A percentile compares a stretch with the other conserved stretches of the same genome.
phyloP scores from a whole-genome alignment of 1,140 invertebrate species.

The Andrena cerasifolii region DNA sequence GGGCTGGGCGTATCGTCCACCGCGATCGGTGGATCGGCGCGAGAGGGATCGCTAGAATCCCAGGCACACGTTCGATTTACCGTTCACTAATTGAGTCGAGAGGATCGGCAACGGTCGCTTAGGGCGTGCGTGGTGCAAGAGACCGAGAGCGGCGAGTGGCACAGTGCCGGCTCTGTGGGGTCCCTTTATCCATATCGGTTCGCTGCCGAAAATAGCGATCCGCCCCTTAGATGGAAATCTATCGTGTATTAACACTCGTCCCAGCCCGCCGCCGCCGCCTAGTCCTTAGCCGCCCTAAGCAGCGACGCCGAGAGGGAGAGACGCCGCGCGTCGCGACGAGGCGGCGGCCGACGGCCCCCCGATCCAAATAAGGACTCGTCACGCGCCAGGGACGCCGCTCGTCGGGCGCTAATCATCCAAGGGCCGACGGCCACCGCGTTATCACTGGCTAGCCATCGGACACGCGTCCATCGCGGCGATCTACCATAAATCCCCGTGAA shows the following conservation, averaged over 20 bases:
- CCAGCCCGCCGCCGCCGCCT: slow-evolving; percentile 55
- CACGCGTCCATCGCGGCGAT: not conserved
- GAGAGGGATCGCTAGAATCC: not conserved
- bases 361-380: slow-evolving; percentile 80
- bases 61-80: slow-evolving; percentile 48
- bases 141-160: slow-evolving; percentile 74
- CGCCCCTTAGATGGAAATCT: slow-evolving; percentile 79
- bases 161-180: slow-evolving; percentile 71
- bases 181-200: slow-evolving; percentile 78
- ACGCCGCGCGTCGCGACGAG: slow-evolving; percentile 60
- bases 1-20: not conserved
- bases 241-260: slow-evolving; percentile 63
- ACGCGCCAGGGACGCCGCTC: slow-evolving; percentile 57
- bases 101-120: slow-evolving; percentile 69
- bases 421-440: slow-evolving; percentile 18
- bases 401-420: slow-evolving; percentile 9
- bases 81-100: slow-evolving; percentile 54
- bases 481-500: too few relatives aligned
- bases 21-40: not conserved
- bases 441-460: not conserved
- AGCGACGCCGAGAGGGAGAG: slow-evolving; percentile 49
- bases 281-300: slow-evolving; percentile 62
- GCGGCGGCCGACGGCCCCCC: slow-evolving; percentile 71
- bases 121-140: slow-evolving; percentile 72
- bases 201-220: slow-evolving; percentile 76